Percentiles rank a stretch among this genome's conserved stretches.
Conservation (phyloP, 2,113 vertebrate genomes). For the Muntiacus reevesi region DNA sequence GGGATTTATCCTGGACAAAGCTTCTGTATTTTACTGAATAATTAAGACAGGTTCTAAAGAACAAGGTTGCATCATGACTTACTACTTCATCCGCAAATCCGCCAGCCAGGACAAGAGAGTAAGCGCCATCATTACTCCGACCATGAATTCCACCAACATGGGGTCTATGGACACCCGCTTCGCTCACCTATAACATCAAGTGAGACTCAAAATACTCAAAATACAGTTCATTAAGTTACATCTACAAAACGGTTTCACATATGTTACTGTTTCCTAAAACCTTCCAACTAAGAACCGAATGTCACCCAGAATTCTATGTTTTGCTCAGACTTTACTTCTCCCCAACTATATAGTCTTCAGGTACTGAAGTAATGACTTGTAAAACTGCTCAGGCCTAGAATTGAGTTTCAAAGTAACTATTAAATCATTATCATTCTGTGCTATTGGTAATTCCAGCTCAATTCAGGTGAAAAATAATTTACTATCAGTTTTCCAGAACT, state of each 20-base stretch:
- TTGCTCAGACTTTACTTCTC: not conserved
- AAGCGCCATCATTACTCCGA: constrained; percentile 96
- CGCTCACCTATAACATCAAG: constrained; percentile 89
- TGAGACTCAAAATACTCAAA: constrained; percentile 14
- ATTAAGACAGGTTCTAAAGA: constrained; percentile 24
- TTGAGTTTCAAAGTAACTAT: constrained; percentile 16
- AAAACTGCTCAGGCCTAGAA: not conserved
- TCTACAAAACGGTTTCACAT: not conserved
- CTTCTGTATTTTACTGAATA: not conserved
- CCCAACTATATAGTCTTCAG: not conserved
- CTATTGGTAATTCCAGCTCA: not conserved
- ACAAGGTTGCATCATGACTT: constrained; percentile 75
- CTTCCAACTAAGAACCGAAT: not conserved
- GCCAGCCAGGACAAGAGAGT: constrained; percentile 96
- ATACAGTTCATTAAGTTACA: not conserved
- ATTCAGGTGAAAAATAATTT: not conserved
- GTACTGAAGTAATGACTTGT: not conserved
- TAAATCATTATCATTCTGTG: not conserved
- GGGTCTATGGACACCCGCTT: constrained; percentile 97
- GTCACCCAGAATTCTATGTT: not conserved
- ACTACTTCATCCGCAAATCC: constrained; percentile 99
- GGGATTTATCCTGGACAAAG: not conserved
- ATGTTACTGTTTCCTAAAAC: not conserved
- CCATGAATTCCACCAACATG: constrained; percentile 98
- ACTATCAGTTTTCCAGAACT: not conserved